phyloP scores from a whole-genome alignment of 30 jellyfish, hydroid and myxozoan species.

The Nemopilema nomurai region DNA sequence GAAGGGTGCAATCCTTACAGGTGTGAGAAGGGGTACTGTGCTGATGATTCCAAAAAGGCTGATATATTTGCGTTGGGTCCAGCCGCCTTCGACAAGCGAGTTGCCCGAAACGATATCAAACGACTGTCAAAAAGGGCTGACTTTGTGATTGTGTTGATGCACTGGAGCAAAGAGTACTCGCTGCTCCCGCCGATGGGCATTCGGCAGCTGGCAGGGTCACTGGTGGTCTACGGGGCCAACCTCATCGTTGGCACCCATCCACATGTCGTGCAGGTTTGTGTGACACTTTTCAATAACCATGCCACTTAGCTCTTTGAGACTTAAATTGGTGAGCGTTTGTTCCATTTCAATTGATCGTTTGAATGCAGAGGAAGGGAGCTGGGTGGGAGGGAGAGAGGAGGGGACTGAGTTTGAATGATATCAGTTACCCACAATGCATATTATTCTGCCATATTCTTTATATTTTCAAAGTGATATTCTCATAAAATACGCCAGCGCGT shows the following conservation, averaged over 20 bases:
- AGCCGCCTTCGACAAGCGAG: conserved; percentile 15
- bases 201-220: conserved; percentile 68
- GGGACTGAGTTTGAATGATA: too few relatives aligned
- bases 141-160: conserved; percentile 63
- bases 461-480: too few relatives aligned
- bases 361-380: too few relatives aligned
- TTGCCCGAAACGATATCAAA: conserved; percentile 32
- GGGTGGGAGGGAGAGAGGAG: too few relatives aligned
- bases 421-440: too few relatives aligned
- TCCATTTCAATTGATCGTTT: too few relatives aligned
- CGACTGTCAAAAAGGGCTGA: conserved; percentile 62
- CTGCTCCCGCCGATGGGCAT: conserved; percentile 72
- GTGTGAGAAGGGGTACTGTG: conserved; percentile 4
- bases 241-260: conserved; percentile 91
- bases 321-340: too few relatives aligned
- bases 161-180: conserved; percentile 87
- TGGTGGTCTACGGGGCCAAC: conserved; percentile 67
- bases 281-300: too few relatives aligned
- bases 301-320: too few relatives aligned
- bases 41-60: neutral
- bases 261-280: conserved; percentile 66
- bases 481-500: too few relatives aligned
- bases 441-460: too few relatives aligned
- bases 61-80: conserved; percentile 34
- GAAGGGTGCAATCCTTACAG: conserved; percentile 39